These are phyloP conservation scores for Acanthococcus lagerstroemiae DNA, from an alignment of 2,888 invertebrate species.

Conservation along the genomic window DNA sequence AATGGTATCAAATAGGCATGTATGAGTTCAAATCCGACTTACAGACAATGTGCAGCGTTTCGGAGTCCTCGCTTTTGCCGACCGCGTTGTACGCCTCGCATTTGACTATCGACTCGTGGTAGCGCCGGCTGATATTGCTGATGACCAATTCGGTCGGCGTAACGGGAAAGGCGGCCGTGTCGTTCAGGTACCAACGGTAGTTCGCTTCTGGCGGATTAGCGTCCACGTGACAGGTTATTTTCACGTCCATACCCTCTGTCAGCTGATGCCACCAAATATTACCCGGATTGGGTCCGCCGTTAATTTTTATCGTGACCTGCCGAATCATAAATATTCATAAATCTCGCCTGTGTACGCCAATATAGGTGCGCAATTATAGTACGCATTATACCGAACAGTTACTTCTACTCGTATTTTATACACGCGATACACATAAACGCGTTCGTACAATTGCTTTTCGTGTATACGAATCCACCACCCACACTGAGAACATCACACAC, in stretches of 20 bases:
- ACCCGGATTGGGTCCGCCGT: constrained; percentile 42
- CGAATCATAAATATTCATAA: not conserved
- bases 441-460: too few relatives aligned
- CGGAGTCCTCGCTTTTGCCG: constrained; percentile 78
- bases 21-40: constrained; percentile 53
- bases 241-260: constrained; percentile 65
- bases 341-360: too few relatives aligned
- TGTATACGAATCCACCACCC: too few relatives aligned
- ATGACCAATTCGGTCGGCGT: constrained; percentile 64
- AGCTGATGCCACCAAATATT: constrained; percentile 41
- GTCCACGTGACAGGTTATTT: constrained; percentile 69
- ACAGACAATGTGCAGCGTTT: constrained; percentile 83
- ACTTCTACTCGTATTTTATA: too few relatives aligned
- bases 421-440: too few relatives aligned
- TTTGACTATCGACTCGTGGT: constrained; percentile 76
- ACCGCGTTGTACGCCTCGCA: constrained; percentile 87
- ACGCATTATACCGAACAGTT: too few relatives aligned
- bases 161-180: constrained; percentile 64
- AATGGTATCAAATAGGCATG: too few relatives aligned
- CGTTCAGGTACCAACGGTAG: constrained; percentile 81
- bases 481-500: too few relatives aligned
- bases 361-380: too few relatives aligned
- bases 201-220: constrained; percentile 79
- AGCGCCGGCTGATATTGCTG: constrained; percentile 66
- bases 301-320: constrained; percentile 58